Conservation (phyloP, 2,113 vertebrate genomes). For the Elachura formosa region DNA sequence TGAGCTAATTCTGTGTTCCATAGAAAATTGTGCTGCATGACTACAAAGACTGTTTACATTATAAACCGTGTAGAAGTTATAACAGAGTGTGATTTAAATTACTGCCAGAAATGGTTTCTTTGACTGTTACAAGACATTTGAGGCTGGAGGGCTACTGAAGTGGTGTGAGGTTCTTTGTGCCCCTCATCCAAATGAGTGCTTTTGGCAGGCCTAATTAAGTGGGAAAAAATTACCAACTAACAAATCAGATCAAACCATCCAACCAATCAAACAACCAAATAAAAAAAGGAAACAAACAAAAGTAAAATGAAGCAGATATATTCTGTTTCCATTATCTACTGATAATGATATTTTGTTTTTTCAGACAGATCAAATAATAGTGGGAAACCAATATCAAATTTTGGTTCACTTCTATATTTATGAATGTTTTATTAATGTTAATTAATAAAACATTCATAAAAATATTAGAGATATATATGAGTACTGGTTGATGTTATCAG, state of each 20-base stretch:
- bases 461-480: neutral
- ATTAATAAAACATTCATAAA: too few species aligned
- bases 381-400: neutral
- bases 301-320: neutral
- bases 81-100: neutral
- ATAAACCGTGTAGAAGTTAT: neutral
- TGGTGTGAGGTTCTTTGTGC: neutral
- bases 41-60: neutral
- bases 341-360: neutral
- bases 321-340: neutral
- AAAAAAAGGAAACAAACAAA: neutral
- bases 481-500: neutral
- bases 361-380: accelerated
- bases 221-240: neutral
- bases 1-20: neutral
- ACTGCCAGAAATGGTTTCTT: neutral
- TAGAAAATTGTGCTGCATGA: neutral
- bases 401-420: neutral
- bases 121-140: neutral
- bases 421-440: neutral
- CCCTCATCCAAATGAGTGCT: accelerated
- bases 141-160: neutral
- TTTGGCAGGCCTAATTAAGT: neutral
- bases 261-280: neutral
- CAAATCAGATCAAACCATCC: neutral